A percentile compares a stretch with the other conserved stretches of the same genome.
phyloP scores from a whole-genome alignment of 1,140 invertebrate species.

The Agrilus planipennis region DNA sequence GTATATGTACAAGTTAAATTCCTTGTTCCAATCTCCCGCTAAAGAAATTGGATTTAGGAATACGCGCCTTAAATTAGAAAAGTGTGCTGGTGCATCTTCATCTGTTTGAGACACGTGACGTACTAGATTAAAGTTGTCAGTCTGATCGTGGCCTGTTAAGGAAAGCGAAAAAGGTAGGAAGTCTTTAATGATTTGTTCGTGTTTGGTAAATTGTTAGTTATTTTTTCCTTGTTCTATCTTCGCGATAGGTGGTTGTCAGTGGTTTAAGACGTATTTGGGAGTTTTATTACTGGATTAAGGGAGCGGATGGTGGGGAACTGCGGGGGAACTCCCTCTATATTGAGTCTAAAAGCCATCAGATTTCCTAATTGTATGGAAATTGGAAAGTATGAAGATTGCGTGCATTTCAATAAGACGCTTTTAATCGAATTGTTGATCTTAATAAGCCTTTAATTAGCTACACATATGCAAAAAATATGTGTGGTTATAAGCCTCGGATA shows the following conservation, averaged over 20 bases:
- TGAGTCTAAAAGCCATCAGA: slow-evolving; percentile 24
- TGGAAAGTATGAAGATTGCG: slow-evolving; percentile 29
- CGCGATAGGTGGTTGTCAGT: background rate
- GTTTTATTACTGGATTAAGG: background rate
- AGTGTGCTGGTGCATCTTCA: too few relatives aligned
- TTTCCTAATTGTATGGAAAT: slow-evolving; percentile 32
- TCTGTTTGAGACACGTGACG: too few relatives aligned
- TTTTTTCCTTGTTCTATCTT: background rate
- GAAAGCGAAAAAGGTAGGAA: too few relatives aligned
- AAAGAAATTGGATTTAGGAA: too few relatives aligned
- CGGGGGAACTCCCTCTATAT: background rate
- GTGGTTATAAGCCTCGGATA: too few relatives aligned
- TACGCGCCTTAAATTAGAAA: too few relatives aligned
- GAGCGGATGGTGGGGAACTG: background rate
- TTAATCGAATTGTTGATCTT: slow-evolving; percentile 24
- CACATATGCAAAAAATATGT: too few relatives aligned
- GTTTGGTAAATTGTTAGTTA: background rate
- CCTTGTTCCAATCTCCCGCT: too few relatives aligned
- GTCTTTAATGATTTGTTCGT: background rate
- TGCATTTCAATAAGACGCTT: slow-evolving; percentile 30
- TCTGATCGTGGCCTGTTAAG: too few relatives aligned
- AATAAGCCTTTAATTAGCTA: too few relatives aligned
- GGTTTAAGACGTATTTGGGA: background rate
- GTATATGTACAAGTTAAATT: too few relatives aligned
- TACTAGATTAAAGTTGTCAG: too few relatives aligned